phyloP scores from a whole-genome alignment of 1,140 invertebrate species.

The Penaeus japonicus region DNA sequence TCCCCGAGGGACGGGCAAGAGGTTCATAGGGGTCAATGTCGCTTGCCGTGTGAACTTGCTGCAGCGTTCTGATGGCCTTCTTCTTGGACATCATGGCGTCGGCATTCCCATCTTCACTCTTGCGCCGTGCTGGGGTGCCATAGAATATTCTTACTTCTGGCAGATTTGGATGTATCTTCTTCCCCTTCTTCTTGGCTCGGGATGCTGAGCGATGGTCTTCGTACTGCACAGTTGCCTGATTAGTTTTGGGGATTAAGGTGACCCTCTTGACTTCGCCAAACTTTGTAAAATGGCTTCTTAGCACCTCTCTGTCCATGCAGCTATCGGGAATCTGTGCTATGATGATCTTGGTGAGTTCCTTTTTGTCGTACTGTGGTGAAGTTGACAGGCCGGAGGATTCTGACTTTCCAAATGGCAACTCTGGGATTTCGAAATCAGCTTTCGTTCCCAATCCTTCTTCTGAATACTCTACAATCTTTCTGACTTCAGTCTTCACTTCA shows the following conservation, averaged over 20 bases:
- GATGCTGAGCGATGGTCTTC: slow-evolving; percentile 38
- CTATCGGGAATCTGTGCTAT: slow-evolving; percentile 31
- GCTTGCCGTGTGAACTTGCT: slow-evolving; percentile 11
- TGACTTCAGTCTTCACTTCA: too few species aligned
- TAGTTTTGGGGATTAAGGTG: slow-evolving; percentile 29
- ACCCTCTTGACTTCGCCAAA: slow-evolving; percentile 49
- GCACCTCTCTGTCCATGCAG: slow-evolving; percentile 45
- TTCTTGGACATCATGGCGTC: slow-evolving; percentile 42
- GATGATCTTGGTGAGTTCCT: slow-evolving; percentile 43
- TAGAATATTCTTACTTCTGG: slow-evolving; percentile 55
- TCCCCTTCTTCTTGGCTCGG: slow-evolving; percentile 41
- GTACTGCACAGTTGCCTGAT: slow-evolving; percentile 52
- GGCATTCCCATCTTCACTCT: slow-evolving; percentile 20
- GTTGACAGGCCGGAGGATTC: too few species aligned
- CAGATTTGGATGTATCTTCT: slow-evolving; percentile 48
- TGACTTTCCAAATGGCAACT: too few species aligned
- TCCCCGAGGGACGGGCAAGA: background rate
- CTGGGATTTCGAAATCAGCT: too few species aligned
- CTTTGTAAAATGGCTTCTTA: slow-evolving; percentile 52
- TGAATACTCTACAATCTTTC: too few species aligned
- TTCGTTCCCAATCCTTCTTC: too few species aligned
- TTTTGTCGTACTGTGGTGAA: slow-evolving; percentile 27
- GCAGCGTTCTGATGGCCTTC: slow-evolving; percentile 49
- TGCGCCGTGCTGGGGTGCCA: slow-evolving; percentile 14
- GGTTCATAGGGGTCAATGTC: slow-evolving; percentile 30